These are phyloP conservation scores for Trachelus iudaicus DNA, from an alignment of 2,888 invertebrate species.

Conservation along the genomic window DNA sequence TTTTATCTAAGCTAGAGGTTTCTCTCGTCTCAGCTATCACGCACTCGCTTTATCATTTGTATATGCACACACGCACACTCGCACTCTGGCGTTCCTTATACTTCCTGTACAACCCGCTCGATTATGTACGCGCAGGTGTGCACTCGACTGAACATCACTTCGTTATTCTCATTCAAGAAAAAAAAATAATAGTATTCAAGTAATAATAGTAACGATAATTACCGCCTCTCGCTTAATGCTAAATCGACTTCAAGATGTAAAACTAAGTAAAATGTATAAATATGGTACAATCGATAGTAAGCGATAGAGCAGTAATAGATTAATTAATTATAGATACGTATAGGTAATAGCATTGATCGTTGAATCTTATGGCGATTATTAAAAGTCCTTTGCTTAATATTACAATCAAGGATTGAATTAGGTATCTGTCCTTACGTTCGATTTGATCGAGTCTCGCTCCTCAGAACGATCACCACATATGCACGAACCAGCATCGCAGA, in stretches of 20 bases:
- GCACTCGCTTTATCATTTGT: background rate
- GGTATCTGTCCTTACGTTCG: conserved; percentile 50
- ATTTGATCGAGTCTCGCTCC: conserved; percentile 49
- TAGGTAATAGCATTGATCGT: conserved; percentile 62
- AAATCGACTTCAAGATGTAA: conserved; percentile 57
- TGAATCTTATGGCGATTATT: conserved; percentile 60
- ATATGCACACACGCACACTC: conserved; percentile 7
- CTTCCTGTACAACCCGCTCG: background rate
- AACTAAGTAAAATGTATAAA: conserved; percentile 63
- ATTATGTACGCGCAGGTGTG: conserved; percentile 28
- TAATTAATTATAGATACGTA: conserved; percentile 62
- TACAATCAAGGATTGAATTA: conserved; percentile 49
- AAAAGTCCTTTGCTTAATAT: conserved; percentile 46
- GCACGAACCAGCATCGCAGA: conserved; percentile 59
- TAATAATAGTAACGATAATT: conserved; percentile 32
- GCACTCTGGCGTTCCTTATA: background rate
- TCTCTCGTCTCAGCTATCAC: conserved; percentile 25
- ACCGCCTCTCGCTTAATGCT: conserved; percentile 43
- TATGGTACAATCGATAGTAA: conserved; percentile 62
- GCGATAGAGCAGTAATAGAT: conserved; percentile 61
- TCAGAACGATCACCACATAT: conserved; percentile 46
- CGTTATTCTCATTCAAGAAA: conserved; percentile 28
- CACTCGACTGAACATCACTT: conserved; percentile 43
- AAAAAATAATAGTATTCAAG: conserved; percentile 21
- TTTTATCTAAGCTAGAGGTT: conserved; percentile 52